These are phyloP conservation scores for Amaurobius ferox DNA, from an alignment of 2,888 invertebrate genomes.

Conservation along the genomic window DNA sequence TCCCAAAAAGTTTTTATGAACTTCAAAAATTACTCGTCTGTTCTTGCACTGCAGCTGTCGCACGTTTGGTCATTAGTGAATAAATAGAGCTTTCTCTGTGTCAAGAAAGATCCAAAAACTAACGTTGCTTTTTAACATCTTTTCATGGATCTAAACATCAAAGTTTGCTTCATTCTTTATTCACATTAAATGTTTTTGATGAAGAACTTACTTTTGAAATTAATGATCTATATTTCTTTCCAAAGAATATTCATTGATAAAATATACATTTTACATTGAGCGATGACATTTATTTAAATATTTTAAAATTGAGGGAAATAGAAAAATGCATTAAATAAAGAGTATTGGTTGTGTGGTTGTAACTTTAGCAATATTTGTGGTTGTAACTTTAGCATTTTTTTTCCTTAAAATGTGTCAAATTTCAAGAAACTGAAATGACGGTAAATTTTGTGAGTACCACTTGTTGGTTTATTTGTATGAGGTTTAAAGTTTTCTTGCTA, in stretches of 20 bases:
- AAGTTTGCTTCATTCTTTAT: neutral
- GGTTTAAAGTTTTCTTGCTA: no score
- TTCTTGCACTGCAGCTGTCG: neutral
- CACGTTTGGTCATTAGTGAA: neutral
- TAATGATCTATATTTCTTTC: neutral
- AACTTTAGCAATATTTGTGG: no score
- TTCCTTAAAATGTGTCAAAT: no score
- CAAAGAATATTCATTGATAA: neutral
- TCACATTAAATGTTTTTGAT: no score
- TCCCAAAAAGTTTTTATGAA: neutral
- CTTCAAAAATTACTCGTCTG: neutral
- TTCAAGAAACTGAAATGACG: no score
- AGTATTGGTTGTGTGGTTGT: no score
- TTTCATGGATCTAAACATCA: neutral
- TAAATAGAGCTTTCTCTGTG: neutral
- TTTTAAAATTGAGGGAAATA: no score
- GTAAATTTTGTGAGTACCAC: no score
- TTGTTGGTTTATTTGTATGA: no score
- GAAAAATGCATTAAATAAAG: no score
- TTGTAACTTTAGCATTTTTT: no score
- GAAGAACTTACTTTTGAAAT: neutral
- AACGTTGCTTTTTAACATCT: neutral
- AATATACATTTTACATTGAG: neutral
- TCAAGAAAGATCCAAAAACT: neutral
- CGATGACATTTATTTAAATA: no score